These are phyloP conservation scores for Cygnus olor DNA, from an alignment of 2,797 vertebrate species.

Conservation along the genomic window DNA sequence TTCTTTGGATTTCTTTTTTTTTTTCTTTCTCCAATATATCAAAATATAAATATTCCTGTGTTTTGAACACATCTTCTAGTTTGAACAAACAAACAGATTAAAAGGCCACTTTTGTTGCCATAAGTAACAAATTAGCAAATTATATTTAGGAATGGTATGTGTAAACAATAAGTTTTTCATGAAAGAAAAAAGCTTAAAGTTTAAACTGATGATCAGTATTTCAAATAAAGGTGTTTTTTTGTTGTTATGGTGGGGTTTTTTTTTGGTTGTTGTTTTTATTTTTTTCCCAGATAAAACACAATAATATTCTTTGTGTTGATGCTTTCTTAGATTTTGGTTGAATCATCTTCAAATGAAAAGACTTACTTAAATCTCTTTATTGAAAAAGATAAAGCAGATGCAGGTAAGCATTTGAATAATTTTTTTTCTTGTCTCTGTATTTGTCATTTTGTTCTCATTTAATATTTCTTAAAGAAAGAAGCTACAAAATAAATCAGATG, in stretches of 20 bases:
- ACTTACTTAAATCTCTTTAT: conserved; percentile 84
- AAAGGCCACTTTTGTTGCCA: background rate
- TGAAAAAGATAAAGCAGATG: conserved; percentile 78
- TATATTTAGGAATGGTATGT: background rate
- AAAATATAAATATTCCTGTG: background rate
- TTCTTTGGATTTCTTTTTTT: background rate
- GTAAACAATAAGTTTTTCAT: background rate
- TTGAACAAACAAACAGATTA: background rate
- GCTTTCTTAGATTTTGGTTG: conserved; percentile 81
- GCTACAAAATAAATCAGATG: background rate
- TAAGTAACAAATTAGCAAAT: background rate
- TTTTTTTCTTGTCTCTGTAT: background rate
- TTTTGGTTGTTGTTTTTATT: too few relatives aligned
- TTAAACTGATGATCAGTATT: background rate
- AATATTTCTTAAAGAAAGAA: background rate
- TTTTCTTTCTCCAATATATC: background rate
- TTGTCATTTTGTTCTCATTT: background rate
- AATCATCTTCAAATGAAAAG: conserved; percentile 67
- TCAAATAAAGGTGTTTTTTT: background rate
- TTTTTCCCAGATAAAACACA: background rate
- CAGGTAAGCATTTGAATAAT: conserved; percentile 75
- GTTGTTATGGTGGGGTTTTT: too few relatives aligned
- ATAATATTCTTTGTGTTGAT: background rate
- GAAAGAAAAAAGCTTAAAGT: background rate
- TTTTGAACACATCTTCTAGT: background rate